phyloP scores from a whole-genome alignment of 2,888 invertebrate species.

The Heterodera filipjevi region DNA sequence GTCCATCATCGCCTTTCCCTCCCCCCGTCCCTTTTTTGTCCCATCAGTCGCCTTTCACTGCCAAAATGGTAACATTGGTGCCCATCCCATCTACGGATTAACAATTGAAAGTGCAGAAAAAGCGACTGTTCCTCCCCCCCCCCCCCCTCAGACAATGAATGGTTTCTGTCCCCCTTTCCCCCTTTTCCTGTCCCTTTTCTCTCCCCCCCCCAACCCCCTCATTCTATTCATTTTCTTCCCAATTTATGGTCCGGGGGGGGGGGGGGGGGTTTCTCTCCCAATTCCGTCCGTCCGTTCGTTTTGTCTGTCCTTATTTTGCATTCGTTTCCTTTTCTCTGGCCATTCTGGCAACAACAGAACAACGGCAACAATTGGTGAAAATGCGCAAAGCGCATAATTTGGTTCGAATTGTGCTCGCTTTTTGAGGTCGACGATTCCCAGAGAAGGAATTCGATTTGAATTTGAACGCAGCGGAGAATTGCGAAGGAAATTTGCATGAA shows the following conservation, averaged over 20 bases:
- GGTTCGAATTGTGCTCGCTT: not conserved
- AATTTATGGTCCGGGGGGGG: not conserved
- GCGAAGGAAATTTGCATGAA: not conserved
- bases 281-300: not conserved
- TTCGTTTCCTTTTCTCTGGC: not conserved
- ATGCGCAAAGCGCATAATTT: conserved; percentile 10
- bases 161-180: not conserved
- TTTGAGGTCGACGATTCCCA: conserved; percentile 2
- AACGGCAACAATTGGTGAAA: not conserved
- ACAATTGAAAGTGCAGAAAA: conserved; percentile 9
- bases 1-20: not conserved
- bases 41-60: conserved; percentile 3
- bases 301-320: not conserved
- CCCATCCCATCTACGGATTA: not conserved
- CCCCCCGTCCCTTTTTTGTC: conserved; percentile 21
- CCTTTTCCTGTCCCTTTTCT: not conserved
- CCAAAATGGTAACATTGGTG: conserved; percentile 12
- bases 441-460: not conserved
- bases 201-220: not conserved
- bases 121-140: not conserved
- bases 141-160: not conserved
- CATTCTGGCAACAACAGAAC: not conserved
- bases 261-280: too few relatives aligned
- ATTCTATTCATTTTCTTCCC: not conserved
- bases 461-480: conserved; percentile 8